phyloP scores from a whole-genome alignment of 2,888 invertebrate species.

The Temnothorax rugatulus region DNA sequence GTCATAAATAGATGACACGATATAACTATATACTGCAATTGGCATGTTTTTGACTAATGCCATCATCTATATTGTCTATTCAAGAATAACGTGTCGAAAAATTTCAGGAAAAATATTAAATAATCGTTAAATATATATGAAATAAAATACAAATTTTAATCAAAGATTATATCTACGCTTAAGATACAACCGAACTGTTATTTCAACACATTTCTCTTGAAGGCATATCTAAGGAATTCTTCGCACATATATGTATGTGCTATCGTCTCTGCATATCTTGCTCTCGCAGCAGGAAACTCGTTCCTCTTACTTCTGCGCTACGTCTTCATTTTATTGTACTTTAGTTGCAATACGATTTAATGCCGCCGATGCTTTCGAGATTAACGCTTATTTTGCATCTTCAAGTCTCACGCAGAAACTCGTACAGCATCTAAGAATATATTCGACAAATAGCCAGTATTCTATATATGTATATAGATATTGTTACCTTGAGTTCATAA shows the following conservation, averaged over 20 bases:
- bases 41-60: neutral
- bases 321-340: slow-evolving; percentile 62
- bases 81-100: neutral
- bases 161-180: neutral
- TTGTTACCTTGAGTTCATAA: neutral
- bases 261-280: slow-evolving; percentile 33
- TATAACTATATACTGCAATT: neutral
- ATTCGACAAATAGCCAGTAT: neutral
- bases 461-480: neutral
- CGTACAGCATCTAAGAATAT: neutral
- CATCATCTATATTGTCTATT: neutral
- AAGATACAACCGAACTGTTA: neutral
- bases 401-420: neutral
- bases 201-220: slow-evolving; percentile 15
- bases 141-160: neutral
- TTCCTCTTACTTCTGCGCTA: slow-evolving; percentile 26
- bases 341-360: slow-evolving; percentile 31
- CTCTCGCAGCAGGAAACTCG: slow-evolving; percentile 37
- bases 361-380: slow-evolving; percentile 25
- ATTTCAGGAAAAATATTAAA: neutral
- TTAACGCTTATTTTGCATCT: slow-evolving; percentile 23
- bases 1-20: neutral
- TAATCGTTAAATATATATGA: neutral
- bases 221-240: slow-evolving; percentile 10
- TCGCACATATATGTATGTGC: neutral